These are phyloP conservation scores for Astyanax mexicanus DNA, from an alignment of 2,797 vertebrate species.

Conservation along the genomic window DNA sequence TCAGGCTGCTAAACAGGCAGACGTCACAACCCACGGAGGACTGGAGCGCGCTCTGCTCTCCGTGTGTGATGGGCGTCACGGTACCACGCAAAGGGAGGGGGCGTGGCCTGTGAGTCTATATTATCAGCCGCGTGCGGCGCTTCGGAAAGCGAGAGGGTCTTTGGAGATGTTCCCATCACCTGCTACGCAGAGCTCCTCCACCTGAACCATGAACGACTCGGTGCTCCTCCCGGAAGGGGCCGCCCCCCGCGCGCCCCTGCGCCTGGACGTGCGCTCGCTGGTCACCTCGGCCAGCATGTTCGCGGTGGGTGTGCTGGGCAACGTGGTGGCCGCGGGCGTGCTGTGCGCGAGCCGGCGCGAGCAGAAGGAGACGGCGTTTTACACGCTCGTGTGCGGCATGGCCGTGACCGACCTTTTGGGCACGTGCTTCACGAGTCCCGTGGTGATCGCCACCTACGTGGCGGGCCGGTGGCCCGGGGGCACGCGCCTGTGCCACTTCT, in stretches of 20 bases:
- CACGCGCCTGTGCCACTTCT: constrained; percentile 80
- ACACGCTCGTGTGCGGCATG: constrained; percentile 84
- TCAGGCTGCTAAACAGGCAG: not conserved
- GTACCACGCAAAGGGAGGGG: not conserved
- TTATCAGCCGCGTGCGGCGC: not conserved
- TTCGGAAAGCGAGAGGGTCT: not conserved
- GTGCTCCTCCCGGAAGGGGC: constrained; percentile 1
- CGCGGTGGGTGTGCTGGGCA: constrained; percentile 80
- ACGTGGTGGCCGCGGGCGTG: constrained; percentile 82
- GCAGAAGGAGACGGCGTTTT: constrained; percentile 85
- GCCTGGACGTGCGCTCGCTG: constrained; percentile 75
- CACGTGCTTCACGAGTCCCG: constrained; percentile 84
- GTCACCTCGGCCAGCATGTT: constrained; percentile 83
- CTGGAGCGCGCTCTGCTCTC: not conserved
- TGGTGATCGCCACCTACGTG: constrained; percentile 83
- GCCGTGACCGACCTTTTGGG: constrained; percentile 84
- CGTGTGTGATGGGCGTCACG: not conserved
- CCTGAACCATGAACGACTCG: constrained; percentile 28
- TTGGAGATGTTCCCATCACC: not conserved
- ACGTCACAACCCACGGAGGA: not conserved
- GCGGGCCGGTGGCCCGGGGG: constrained; percentile 79
- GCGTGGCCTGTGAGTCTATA: not conserved
- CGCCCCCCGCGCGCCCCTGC: constrained; percentile 57
- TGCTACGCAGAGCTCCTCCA: not conserved
- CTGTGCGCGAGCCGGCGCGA: constrained; percentile 82